Percentiles rank a stretch among this genome's conserved stretches.
Conservation (phyloP, 2,888 invertebrate genomes). For the Drosophila monieri region DNA sequence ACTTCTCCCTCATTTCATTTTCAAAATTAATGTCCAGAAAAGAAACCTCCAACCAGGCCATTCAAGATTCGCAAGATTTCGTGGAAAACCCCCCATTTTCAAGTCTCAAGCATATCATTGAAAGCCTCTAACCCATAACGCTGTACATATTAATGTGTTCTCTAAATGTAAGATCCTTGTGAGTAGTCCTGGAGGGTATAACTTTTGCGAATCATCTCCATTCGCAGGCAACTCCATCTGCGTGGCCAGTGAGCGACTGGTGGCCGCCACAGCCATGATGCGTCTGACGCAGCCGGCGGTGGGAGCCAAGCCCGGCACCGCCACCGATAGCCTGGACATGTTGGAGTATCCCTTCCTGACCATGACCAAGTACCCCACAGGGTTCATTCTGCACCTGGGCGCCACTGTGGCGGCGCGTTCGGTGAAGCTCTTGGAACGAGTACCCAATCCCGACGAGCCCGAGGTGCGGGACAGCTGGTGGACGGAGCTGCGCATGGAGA, state of each 20-base stretch:
- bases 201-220: background rate
- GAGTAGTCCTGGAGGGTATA: background rate
- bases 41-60: background rate
- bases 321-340: slow-evolving; percentile 91
- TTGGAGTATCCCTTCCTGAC: slow-evolving; percentile 98
- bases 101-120: slow-evolving; percentile 4
- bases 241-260: slow-evolving; percentile 87
- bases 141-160: slow-evolving; percentile 39
- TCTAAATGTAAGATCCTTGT: slow-evolving; percentile 25
- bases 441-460: slow-evolving; percentile 93
- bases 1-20: background rate
- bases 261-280: slow-evolving; percentile 85
- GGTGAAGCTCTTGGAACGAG: slow-evolving; percentile 92
- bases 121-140: slow-evolving; percentile 2
- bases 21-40: too few species aligned
- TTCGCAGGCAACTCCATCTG: slow-evolving; percentile 89
- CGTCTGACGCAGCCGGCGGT: slow-evolving; percentile 86
- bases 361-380: slow-evolving; percentile 94
- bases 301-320: slow-evolving; percentile 87
- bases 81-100: background rate
- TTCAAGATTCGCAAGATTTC: background rate
- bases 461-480: slow-evolving; percentile 98
- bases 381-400: slow-evolving; percentile 94
- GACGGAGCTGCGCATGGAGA: slow-evolving; percentile 97
- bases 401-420: slow-evolving; percentile 93